Percentiles rank a stretch among this genome's conserved stretches.
These are phyloP conservation scores for Drosophila repleta DNA, from an alignment of 1,140 invertebrate genomes.

Conservation along the genomic window DNA sequence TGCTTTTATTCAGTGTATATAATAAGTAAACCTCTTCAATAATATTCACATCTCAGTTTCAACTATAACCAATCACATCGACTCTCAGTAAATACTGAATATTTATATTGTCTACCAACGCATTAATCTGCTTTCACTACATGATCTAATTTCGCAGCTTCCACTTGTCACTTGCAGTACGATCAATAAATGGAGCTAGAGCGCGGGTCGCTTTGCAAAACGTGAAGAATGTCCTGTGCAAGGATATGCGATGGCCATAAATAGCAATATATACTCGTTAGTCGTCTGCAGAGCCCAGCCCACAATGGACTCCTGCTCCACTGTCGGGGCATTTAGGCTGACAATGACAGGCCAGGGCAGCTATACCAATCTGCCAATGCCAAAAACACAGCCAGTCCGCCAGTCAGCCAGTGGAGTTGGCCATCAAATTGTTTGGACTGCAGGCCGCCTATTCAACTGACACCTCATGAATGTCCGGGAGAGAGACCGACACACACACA, in stretches of 20 bases:
- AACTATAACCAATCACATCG: too few relatives aligned
- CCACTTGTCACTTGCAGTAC: neutral
- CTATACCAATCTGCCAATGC: conserved; percentile 32
- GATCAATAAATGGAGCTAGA: conserved; percentile 22
- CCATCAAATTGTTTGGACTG: conserved; percentile 61
- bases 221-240: conserved; percentile 5
- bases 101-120: neutral
- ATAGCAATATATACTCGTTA: conserved; percentile 53
- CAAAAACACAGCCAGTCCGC: conserved; percentile 37
- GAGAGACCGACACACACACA: conserved; percentile 21
- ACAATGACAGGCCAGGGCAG: conserved; percentile 63
- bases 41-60: too few relatives aligned
- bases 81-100: neutral
- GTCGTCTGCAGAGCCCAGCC: conserved; percentile 42
- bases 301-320: conserved; percentile 74
- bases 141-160: neutral
- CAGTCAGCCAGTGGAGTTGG: conserved; percentile 59
- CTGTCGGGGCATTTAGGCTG: conserved; percentile 66
- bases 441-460: conserved; percentile 50
- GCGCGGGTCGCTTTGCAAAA: neutral
- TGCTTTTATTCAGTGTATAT: too few relatives aligned
- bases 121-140: neutral
- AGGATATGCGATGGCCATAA: conserved; percentile 48
- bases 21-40: too few relatives aligned
- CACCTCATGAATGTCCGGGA: conserved; percentile 73